Conservation (phyloP, 2,113 vertebrate species). For the Cochlearius cochlearius region DNA sequence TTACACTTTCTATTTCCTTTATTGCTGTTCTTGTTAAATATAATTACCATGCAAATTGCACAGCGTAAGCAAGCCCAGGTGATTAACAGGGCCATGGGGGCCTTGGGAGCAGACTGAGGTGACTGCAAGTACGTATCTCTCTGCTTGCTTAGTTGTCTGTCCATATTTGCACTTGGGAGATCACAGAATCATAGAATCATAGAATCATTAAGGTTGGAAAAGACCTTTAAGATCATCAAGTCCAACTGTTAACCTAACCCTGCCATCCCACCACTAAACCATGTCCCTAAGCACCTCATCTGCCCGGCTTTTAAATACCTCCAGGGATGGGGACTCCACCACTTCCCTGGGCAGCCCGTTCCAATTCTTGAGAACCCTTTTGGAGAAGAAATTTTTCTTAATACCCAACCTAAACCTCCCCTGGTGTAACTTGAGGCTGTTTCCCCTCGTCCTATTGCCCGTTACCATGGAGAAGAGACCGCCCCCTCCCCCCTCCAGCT, state of each 20-base stretch:
- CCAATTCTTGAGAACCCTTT: too few relatives aligned
- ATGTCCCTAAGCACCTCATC: background rate
- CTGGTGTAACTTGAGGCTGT: too few relatives aligned
- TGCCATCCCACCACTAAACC: too few relatives aligned
- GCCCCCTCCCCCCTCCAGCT: too few relatives aligned
- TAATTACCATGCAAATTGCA: conserved; percentile 71
- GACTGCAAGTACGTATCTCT: conserved; percentile 7
- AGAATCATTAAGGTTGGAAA: background rate
- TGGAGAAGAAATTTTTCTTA: too few relatives aligned
- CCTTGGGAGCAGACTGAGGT: conserved; percentile 20
- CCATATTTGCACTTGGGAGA: background rate
- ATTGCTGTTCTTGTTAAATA: conserved; percentile 71
- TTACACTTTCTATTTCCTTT: conserved; percentile 66
- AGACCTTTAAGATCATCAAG: background rate
- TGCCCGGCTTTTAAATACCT: background rate
- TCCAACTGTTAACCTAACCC: background rate
- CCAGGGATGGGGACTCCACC: too few relatives aligned
- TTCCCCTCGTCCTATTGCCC: too few relatives aligned
- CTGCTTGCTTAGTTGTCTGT: background rate
- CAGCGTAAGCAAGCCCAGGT: conserved; percentile 55
- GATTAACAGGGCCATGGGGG: conserved; percentile 38
- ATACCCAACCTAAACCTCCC: too few relatives aligned
- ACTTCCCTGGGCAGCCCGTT: too few relatives aligned
- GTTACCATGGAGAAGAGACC: too few relatives aligned
- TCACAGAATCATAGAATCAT: background rate